Evolutionary conservation across 2,797 vertebrate species (phyloP), one percentile per base, ranked within the genome.

Genomic region (Pampus argenteus): DNA sequence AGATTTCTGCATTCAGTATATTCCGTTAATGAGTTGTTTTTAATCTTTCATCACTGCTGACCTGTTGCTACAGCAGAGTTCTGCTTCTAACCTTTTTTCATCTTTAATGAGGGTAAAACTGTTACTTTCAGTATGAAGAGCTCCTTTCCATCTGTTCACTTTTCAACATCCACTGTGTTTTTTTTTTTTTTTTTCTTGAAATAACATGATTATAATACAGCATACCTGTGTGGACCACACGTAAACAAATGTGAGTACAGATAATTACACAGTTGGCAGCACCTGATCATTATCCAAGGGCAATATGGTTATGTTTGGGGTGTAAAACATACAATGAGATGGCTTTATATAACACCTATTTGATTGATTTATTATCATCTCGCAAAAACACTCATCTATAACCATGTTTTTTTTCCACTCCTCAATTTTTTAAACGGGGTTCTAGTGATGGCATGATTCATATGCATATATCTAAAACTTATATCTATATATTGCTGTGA

Each of bases 51-150:
- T 34, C 25, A 54, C 26, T 42, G 20, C 38, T 23, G 49, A 55
- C 36, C 48, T 44, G 62, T 78, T 62, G 18, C 71, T 47, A 40
- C 44, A 14, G 56, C 61, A 70, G 11, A 17, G 13, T 25, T 31
- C 29, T 50, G n/a, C 14, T 58, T 31, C 31, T 57, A 0, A 0
- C 20, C 26, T 36, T 54, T 59, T 34, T 9, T 48, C n/a, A 1
- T 6, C 34, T 59, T 59, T 56, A 44, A 78, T 50, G 8, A 68
- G 49, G 36, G 28, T 67, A 49, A 67, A 20, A 36, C 34, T 36
- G 34, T 15, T 40, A 62, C 20, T 23, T 8, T 20, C 5, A 18
- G n/a, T 28, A 15, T 29, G 3, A 36, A 48, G 26, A 25, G 50
- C 14, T 2, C 14, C 22, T 52, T 59, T 48, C 54, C 11, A 40